Evolutionary conservation across 1,140 invertebrate genomes (phyloP).

Genomic region (Musca domestica): DNA sequence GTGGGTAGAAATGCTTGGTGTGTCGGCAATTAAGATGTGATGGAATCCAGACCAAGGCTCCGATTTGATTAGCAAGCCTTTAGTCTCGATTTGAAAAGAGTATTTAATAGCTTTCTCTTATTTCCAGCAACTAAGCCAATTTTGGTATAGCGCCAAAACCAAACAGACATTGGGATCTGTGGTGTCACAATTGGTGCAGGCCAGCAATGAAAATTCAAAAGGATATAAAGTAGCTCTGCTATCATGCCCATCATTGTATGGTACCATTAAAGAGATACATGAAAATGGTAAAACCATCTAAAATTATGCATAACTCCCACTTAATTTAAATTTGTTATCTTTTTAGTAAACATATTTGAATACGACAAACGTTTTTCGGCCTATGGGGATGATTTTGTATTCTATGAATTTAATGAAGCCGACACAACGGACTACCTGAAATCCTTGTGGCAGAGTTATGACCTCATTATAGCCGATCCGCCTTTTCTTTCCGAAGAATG

Average conservation of each 20-base stretch:
- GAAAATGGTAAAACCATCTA: constrained; percentile 28
- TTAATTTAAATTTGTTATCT: constrained; percentile 27
- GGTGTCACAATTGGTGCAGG: constrained; percentile 56
- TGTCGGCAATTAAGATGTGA: no score
- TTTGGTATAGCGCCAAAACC: constrained; percentile 89
- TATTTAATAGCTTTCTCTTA: no score
- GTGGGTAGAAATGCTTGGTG: constrained; percentile 55
- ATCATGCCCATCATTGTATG: constrained; percentile 86
- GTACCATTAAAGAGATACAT: constrained; percentile 59
- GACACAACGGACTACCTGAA: constrained; percentile 60
- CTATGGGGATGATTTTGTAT: constrained; percentile 78
- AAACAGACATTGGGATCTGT: constrained; percentile 67
- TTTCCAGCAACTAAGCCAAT: constrained; percentile 91
- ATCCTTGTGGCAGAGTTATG: constrained; percentile 65
- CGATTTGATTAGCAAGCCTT: no score
- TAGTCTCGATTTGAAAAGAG: no score
- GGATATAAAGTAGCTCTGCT: constrained; percentile 75
- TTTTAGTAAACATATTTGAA: constrained; percentile 76
- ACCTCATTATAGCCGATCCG: constrained; percentile 89
- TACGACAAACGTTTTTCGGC: constrained; percentile 77
- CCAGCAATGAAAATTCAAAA: constrained; percentile 36
- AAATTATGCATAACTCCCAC: no score
- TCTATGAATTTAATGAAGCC: constrained; percentile 87
- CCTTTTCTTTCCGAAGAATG: constrained; percentile 94
- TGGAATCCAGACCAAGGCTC: not conserved